Conservation (phyloP, 2,113 vertebrate genomes). For the Symphodus melops region DNA sequence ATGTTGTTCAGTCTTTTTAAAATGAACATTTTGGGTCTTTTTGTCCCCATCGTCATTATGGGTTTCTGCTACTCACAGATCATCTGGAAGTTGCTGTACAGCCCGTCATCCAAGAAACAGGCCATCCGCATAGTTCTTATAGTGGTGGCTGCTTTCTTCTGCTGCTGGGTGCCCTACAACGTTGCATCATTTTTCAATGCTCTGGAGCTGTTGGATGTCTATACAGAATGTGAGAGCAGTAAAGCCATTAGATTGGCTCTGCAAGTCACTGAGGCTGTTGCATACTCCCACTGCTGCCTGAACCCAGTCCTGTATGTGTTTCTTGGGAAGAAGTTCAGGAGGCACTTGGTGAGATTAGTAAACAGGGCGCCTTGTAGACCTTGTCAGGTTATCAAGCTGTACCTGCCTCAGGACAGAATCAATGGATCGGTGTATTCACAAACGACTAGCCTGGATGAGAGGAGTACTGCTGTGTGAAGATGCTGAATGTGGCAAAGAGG, state of each 20-base stretch:
- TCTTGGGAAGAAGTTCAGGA: constrained; percentile 80
- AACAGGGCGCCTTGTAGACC: constrained; percentile 60
- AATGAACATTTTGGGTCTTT: constrained; percentile 78
- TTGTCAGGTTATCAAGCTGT: constrained; percentile 64
- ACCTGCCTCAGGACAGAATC: constrained; percentile 59
- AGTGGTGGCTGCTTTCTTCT: constrained; percentile 78
- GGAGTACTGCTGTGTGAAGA: constrained; percentile 60
- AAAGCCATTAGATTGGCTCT: constrained; percentile 53
- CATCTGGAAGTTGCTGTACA: constrained; percentile 59
- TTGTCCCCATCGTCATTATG: constrained; percentile 71
- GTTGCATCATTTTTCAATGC: constrained; percentile 63
- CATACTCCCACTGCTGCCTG: constrained; percentile 81
- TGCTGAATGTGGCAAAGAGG: neutral
- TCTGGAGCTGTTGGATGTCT: constrained; percentile 9
- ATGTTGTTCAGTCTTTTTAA: constrained; percentile 59
- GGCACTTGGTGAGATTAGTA: constrained; percentile 69
- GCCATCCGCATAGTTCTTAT: constrained; percentile 73
- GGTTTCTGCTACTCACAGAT: constrained; percentile 80
- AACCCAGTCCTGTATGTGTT: constrained; percentile 84
- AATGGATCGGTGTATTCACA: constrained; percentile 68
- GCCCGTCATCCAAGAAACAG: constrained; percentile 66
- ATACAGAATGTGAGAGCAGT: constrained; percentile 60
- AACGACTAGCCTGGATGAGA: constrained; percentile 74
- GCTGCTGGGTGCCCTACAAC: constrained; percentile 83
- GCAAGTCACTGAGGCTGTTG: constrained; percentile 72